phyloP scores from a whole-genome alignment of 2,797 vertebrate species.

The Mastacembelus armatus region DNA sequence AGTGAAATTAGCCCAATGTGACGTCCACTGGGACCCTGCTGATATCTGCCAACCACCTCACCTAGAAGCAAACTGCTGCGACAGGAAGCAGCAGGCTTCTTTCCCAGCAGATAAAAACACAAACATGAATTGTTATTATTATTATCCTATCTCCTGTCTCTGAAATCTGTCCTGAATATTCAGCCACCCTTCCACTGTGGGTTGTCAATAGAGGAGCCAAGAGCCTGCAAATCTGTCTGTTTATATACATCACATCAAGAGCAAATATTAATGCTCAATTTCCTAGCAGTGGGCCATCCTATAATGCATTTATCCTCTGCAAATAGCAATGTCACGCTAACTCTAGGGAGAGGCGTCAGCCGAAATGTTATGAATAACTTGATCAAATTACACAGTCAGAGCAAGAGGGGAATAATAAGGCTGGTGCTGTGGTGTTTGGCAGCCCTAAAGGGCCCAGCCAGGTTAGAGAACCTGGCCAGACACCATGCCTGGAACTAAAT shows the following conservation, averaged over 20 bases:
- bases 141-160: conserved; percentile 61
- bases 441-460: conserved; percentile 63
- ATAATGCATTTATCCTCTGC: conserved; percentile 84
- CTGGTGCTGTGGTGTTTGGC: conserved; percentile 61
- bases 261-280: conserved; percentile 84
- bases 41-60: conserved; percentile 68
- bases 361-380: conserved; percentile 84
- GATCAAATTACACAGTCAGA: conserved; percentile 81
- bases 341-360: conserved; percentile 77
- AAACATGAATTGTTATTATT: conserved; percentile 75
- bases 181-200: conserved; percentile 51
- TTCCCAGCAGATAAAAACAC: conserved; percentile 72
- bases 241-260: conserved; percentile 82
- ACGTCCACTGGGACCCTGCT: conserved; percentile 62
- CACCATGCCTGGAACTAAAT: conserved; percentile 76
- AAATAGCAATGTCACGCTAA: conserved; percentile 84
- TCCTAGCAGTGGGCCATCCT: conserved; percentile 79
- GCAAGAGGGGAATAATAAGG: conserved; percentile 78
- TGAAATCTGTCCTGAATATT: conserved; percentile 51
- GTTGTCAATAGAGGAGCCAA: conserved; percentile 70
- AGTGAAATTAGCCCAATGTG: conserved; percentile 76
- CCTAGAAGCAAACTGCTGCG: conserved; percentile 56
- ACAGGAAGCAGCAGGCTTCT: conserved; percentile 66
- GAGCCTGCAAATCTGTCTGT: conserved; percentile 75
- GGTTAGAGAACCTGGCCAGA: conserved; percentile 68